Conservation (phyloP, 2,113 vertebrate species). For the Andinoacara biseriatus region DNA sequence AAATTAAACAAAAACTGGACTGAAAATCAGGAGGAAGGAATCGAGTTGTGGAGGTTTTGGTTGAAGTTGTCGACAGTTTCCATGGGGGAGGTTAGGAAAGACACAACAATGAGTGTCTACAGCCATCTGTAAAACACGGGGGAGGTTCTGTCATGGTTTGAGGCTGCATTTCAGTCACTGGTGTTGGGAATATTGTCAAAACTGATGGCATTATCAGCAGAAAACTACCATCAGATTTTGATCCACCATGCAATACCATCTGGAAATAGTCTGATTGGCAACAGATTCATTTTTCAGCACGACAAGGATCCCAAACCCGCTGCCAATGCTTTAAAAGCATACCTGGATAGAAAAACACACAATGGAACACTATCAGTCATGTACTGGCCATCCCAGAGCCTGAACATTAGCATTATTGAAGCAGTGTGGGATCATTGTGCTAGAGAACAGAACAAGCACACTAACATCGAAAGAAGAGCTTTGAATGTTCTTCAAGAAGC, state of each 20-base stretch:
- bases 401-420: not conserved
- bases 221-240: not conserved
- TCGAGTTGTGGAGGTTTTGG: not conserved
- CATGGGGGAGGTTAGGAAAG: not conserved
- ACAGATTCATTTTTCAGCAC: not conserved
- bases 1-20: not conserved
- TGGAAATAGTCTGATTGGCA: not conserved
- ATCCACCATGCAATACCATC: not conserved
- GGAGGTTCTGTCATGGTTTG: not conserved
- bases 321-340: too few relatives aligned
- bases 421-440: too few relatives aligned
- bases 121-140: not conserved
- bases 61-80: not conserved
- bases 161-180: not conserved
- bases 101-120: not conserved
- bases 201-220: not conserved
- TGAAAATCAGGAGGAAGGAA: not conserved
- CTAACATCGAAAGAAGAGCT: too few relatives aligned
- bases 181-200: not conserved
- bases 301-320: not conserved
- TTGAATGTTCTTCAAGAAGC: not conserved
- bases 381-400: not conserved
- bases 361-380: not conserved
- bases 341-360: not conserved
- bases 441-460: too few relatives aligned